A percentile compares a stretch with the other conserved stretches of the same genome.
phyloP scores from a whole-genome alignment of 2,797 vertebrate species.

The Gila robusta region DNA sequence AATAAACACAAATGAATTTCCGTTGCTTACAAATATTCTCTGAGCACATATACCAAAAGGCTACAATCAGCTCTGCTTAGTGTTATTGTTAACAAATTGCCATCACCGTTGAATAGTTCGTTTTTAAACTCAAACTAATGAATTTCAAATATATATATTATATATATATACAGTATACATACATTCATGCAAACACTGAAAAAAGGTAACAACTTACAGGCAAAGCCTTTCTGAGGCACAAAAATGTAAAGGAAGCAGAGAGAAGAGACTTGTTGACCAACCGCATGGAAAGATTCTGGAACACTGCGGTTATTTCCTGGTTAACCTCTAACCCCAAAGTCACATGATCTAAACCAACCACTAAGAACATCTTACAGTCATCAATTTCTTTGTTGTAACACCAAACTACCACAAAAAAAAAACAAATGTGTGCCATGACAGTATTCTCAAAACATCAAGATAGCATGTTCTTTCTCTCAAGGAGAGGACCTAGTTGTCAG shows the following conservation, averaged over 20 bases:
- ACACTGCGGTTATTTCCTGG: neutral
- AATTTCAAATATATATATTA: no score
- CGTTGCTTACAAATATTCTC: no score
- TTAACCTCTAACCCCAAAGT: neutral
- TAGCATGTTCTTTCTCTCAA: no score
- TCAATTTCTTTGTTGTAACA: neutral
- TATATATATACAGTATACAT: neutral
- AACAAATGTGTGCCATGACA: neutral
- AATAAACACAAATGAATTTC: no score
- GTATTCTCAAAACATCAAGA: no score
- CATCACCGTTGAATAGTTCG: no score
- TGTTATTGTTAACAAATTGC: no score
- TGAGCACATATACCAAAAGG: no score
- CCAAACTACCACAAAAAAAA: neutral
- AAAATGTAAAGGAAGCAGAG: neutral
- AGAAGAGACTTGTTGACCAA: neutral
- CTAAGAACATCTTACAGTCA: neutral
- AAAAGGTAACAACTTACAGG: neutral
- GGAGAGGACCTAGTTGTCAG: no score
- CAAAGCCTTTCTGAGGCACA: neutral
- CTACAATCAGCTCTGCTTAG: no score
- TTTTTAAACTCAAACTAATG: no score
- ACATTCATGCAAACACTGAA: neutral
- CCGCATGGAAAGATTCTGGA: neutral
- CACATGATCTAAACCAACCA: no score